Percentiles rank a stretch among this genome's conserved stretches.
Evolutionary conservation across 2,797 vertebrate genomes (phyloP).

Genomic region (Protosalanx chinensis): DNA sequence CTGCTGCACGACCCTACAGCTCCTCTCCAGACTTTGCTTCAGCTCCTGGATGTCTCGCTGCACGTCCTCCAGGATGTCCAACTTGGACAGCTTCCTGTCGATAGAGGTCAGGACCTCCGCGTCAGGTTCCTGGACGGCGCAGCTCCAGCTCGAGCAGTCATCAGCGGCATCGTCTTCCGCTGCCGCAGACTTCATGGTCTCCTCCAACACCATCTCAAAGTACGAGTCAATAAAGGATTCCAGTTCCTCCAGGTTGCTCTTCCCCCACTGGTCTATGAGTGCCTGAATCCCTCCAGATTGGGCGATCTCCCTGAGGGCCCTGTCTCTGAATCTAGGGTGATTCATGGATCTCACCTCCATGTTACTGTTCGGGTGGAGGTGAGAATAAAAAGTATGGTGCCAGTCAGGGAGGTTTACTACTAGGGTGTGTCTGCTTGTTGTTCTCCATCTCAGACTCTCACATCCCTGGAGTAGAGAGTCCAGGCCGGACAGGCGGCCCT

Average conservation of each 20-base stretch:
- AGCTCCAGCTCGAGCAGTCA: slow-evolving; percentile 5
- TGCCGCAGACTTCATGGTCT: slow-evolving; percentile 37
- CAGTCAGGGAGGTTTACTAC: slow-evolving; percentile 31
- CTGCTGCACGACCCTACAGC: slow-evolving; percentile 48
- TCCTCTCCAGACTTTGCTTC: slow-evolving; percentile 48
- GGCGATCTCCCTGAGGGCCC: slow-evolving; percentile 36
- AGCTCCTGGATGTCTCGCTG: slow-evolving; percentile 57
- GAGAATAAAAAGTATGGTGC: slow-evolving; percentile 9
- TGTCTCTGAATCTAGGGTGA: slow-evolving; percentile 35
- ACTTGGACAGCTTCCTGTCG: slow-evolving; percentile 64
- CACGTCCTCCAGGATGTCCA: slow-evolving; percentile 66
- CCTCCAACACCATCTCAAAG: slow-evolving; percentile 64
- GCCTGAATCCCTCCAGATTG: slow-evolving; percentile 50
- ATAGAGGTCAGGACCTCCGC: slow-evolving; percentile 55
- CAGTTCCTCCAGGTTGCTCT: slow-evolving; percentile 67
- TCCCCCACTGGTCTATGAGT: slow-evolving; percentile 59
- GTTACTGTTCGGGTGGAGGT: not conserved
- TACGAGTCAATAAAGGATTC: slow-evolving; percentile 70
- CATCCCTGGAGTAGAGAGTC: slow-evolving; percentile 15
- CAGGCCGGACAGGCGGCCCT: slow-evolving; percentile 21
- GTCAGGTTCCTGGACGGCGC: not conserved
- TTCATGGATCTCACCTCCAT: slow-evolving; percentile 25
- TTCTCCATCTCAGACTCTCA: slow-evolving; percentile 27
- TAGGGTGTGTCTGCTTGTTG: slow-evolving; percentile 11
- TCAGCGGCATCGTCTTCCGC: not conserved